phyloP scores from a whole-genome alignment of 2,797 vertebrate genomes.

The Morelia viridis region DNA sequence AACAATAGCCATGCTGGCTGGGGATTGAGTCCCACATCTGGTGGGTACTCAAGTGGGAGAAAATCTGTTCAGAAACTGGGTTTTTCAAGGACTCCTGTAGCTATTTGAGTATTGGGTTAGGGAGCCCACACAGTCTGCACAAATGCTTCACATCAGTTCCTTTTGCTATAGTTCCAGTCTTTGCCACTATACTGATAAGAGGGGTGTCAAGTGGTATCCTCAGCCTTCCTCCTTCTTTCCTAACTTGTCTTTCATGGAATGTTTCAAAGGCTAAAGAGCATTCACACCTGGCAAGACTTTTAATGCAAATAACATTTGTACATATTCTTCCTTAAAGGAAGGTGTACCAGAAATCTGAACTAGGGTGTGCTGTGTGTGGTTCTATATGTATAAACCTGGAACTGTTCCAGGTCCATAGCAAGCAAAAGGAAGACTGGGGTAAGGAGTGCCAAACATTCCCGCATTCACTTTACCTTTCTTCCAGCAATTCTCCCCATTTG shows the following conservation, averaged over 20 bases:
- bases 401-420: not conserved
- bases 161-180: not conserved
- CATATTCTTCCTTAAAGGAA: not conserved
- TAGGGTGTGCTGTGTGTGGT: not conserved
- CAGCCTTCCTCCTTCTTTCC: too few species aligned
- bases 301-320: not conserved
- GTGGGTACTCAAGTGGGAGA: not conserved
- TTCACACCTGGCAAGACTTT: not conserved
- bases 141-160: not conserved
- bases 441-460: not conserved
- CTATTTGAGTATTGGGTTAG: too few species aligned
- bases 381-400: not conserved
- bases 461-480: not conserved
- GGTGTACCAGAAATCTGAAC: not conserved
- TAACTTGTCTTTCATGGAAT: not conserved
- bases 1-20: not conserved
- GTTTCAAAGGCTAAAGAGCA: too few species aligned
- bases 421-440: not conserved
- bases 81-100: not conserved
- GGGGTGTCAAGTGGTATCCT: not conserved
- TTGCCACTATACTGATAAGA: not conserved
- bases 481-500: not conserved
- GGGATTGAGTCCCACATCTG: not conserved
- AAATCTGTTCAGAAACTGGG: not conserved
- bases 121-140: too few species aligned